Evolutionary conservation across 2,888 invertebrate species (phyloP).

Genomic region (Diabrotica balteata): DNA sequence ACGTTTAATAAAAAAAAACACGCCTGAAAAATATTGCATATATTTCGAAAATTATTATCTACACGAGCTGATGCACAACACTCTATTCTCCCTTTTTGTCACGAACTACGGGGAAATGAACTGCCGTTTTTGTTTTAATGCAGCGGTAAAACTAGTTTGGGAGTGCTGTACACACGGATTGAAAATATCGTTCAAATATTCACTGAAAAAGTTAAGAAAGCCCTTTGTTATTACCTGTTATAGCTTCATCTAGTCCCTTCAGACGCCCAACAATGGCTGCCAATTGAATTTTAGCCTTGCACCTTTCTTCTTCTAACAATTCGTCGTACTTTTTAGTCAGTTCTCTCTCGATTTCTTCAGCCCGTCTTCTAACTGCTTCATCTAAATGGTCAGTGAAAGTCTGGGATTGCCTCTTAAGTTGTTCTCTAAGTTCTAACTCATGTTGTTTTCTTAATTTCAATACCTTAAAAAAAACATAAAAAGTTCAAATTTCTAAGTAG

Average conservation of each 20-base stretch:
- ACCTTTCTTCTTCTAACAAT: conserved; percentile 71
- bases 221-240: conserved; percentile 67
- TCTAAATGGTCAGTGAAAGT: conserved; percentile 83
- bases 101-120: too few species aligned
- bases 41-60: too few species aligned
- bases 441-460: conserved; percentile 71
- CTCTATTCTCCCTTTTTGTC: too few species aligned
- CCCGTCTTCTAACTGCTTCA: conserved; percentile 69
- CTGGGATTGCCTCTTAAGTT: conserved; percentile 84
- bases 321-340: conserved; percentile 70
- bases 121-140: too few species aligned
- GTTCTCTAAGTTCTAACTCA: conserved; percentile 76
- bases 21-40: too few species aligned
- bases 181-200: too few species aligned
- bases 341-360: conserved; percentile 62
- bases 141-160: too few species aligned
- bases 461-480: conserved; percentile 59
- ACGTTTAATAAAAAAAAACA: too few species aligned
- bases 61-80: too few species aligned
- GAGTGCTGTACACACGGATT: too few species aligned
- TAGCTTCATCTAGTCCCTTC: conserved; percentile 77
- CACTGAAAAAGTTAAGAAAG: too few species aligned
- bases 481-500: too few species aligned
- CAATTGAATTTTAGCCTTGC: conserved; percentile 73
- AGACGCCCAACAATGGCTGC: conserved; percentile 77